These are phyloP conservation scores for Drosophila nasuta DNA, from an alignment of 1,140 invertebrate genomes.

Conservation along the genomic window DNA sequence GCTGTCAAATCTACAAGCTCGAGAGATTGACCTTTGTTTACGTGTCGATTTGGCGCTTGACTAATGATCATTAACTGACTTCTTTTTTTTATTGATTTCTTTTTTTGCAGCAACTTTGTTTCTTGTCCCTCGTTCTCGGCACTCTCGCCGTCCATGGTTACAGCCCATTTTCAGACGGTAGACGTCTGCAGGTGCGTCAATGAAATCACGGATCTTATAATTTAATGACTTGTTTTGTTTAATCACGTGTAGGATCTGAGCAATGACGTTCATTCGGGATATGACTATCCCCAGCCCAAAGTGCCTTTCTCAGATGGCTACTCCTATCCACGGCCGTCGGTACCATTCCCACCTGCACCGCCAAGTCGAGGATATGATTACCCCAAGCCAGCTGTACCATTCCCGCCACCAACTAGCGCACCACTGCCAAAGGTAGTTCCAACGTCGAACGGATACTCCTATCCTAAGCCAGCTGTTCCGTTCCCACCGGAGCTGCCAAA, in stretches of 20 bases:
- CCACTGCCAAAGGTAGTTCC: conserved; percentile 24
- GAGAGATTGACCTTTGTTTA: conserved; percentile 43
- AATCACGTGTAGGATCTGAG: conserved; percentile 22
- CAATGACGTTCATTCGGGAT: conserved; percentile 38
- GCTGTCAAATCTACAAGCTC: conserved; percentile 49
- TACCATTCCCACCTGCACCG: conserved; percentile 33
- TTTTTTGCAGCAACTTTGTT: conserved; percentile 62
- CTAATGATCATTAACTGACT: conserved; percentile 36
- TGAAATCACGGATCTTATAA: not conserved
- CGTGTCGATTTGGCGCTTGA: conserved; percentile 25
- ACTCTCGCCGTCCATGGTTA: conserved; percentile 51
- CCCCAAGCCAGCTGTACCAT: conserved; percentile 40
- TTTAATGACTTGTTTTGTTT: not conserved
- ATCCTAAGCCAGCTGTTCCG: conserved; percentile 40
- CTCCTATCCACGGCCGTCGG: conserved; percentile 45
- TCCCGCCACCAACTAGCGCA: conserved; percentile 27
- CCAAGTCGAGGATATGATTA: conserved; percentile 49
- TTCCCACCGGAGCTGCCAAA: conserved; percentile 39
- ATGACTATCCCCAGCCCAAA: conserved; percentile 50
- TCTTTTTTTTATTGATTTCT: conserved; percentile 19
- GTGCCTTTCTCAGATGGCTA: conserved; percentile 51
- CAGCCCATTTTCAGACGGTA: conserved; percentile 29
- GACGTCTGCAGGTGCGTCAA: conserved; percentile 39
- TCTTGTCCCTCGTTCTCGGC: conserved; percentile 50
- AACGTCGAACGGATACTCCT: conserved; percentile 34